Evolutionary conservation across 2,888 invertebrate genomes (phyloP).

Genomic region (Cyclophora albipunctata): DNA sequence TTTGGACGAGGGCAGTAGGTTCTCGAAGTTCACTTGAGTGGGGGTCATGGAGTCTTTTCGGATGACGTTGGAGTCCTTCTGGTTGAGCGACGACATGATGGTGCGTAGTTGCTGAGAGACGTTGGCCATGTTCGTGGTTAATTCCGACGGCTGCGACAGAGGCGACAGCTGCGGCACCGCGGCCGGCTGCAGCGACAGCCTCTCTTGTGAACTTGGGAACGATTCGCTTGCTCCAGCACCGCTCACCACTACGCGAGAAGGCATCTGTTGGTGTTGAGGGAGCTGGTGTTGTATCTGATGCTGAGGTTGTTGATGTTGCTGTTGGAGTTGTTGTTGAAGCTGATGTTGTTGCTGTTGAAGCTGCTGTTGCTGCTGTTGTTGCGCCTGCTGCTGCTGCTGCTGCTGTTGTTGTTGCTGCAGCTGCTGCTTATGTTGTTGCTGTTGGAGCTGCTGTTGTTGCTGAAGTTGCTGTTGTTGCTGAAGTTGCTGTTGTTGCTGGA

Average conservation of each 20-base stretch:
- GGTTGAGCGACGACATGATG: conserved; percentile 79
- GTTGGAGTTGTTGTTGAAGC: conserved; percentile 29
- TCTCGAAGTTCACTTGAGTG: conserved; percentile 71
- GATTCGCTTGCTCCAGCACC: background rate
- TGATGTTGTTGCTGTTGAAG: conserved; percentile 16
- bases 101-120: conserved; percentile 81
- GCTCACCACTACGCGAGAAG: too few species aligned
- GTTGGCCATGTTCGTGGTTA: conserved; percentile 82
- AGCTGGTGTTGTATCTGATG: background rate
- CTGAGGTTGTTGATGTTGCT: background rate
- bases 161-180: conserved; percentile 81
- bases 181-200: conserved; percentile 59
- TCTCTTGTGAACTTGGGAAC: conserved; percentile 50
- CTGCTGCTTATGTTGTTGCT: too few species aligned
- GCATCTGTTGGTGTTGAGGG: too few species aligned
- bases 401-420: conserved; percentile 4
- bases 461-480: too few species aligned
- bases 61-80: conserved; percentile 59
- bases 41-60: conserved; percentile 66
- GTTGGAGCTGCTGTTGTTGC: too few species aligned
- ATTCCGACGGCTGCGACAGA: conserved; percentile 81
- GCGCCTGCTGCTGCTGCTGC: conserved; percentile 19
- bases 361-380: too few species aligned
- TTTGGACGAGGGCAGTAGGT: conserved; percentile 66
- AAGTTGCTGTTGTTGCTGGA: too few species aligned